Conservation (phyloP, 2,888 invertebrate species). For the Strigamia transsilvanica region DNA sequence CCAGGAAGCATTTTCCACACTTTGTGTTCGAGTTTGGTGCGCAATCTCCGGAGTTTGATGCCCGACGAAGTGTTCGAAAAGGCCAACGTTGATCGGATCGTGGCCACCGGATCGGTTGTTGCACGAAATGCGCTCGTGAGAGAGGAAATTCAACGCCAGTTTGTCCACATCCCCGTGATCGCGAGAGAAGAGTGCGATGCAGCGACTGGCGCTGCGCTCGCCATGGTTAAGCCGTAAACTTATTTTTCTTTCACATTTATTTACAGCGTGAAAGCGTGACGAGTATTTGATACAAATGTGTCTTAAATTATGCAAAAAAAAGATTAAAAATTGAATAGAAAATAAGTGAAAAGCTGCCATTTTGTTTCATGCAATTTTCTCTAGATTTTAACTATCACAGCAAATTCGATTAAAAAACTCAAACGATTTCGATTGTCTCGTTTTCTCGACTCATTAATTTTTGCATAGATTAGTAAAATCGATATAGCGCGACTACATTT, state of each 20-base stretch:
- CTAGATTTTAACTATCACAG: neutral
- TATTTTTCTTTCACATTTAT: neutral
- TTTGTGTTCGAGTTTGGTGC: neutral
- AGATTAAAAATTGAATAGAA: neutral
- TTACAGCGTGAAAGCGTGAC: neutral
- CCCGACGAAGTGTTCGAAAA: neutral
- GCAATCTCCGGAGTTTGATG: neutral
- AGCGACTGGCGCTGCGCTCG: slow-evolving; percentile 5
- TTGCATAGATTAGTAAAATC: neutral
- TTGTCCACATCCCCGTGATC: neutral
- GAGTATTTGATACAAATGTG: slow-evolving; percentile 16
- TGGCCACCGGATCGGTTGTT: neutral
- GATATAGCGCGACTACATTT: neutral
- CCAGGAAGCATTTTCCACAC: neutral
- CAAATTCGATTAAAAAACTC: neutral
- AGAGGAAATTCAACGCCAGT: neutral
- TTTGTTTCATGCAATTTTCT: neutral
- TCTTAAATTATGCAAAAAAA: neutral
- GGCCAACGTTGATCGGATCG: neutral
- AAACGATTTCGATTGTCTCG: slow-evolving; percentile 22
- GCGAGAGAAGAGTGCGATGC: neutral
- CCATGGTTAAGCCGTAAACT: neutral
- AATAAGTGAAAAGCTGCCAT: slow-evolving; percentile 23
- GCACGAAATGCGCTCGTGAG: neutral
- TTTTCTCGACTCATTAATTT: neutral